Base-by-base conservation (phyloP, 2,113 vertebrate genomes). In the Corydoras sp. region DNA sequence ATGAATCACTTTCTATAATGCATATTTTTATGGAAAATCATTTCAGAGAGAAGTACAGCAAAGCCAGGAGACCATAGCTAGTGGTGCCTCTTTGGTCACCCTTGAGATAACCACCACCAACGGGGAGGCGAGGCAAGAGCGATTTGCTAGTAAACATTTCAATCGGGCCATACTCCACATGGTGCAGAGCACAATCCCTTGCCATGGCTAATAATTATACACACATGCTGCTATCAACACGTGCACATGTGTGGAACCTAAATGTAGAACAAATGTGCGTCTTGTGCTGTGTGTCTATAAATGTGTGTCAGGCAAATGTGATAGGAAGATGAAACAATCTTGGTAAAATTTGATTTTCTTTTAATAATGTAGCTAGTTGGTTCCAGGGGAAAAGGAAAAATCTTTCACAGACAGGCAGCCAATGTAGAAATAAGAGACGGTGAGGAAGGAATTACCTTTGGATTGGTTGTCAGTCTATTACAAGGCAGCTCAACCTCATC, bases 331-430 rank as follows among this genome's bases (percentile, higher is more conserved):
- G 82, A 87, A 85, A 89, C 70, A 83, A 87, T 89, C 90, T 88
- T 86, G 87, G 88, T 88, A 85, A 92, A 90, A 93, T 92, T 85
- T 89, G 87, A 91, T 92, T 92, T 91, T 81, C 83, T 85, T 89
- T 84, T 91, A 91, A 92, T 93, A 92, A 92, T 90, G 86, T 86
- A 87, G 60, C 81, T 88, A 85, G 85, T 86, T 91, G 83, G 88
- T 75, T 65, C 58, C 54, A 74, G 72, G 67, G 58, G 54, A 50
- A 63, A 62, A 43, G 35, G 7, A 43, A 43, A 43, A 43, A 91
- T 92, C 87, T 90, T 11, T 35, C 83, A 86, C 87, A 77, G 68
- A 87, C 89, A 88, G 88, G 87, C 90, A 90, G 90, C 89, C 90
- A 88, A 84, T 88, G 85, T 86, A 90, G 89, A 93, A 92, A 91